Conservation (phyloP, 2,888 invertebrate genomes). For the Andrena dorsata region DNA sequence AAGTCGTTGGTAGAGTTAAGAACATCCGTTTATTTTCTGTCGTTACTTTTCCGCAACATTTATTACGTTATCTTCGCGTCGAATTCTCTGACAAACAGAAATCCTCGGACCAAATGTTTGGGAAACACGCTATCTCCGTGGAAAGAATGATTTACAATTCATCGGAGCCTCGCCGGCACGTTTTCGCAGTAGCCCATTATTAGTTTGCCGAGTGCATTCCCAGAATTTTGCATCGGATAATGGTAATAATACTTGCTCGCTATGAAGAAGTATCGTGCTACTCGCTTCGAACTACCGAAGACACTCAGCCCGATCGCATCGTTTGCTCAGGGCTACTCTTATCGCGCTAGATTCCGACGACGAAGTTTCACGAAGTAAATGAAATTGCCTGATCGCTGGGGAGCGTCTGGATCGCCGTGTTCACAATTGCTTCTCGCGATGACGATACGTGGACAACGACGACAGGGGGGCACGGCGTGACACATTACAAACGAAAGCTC, state of each 20-base stretch:
- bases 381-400: background rate
- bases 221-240: too few relatives aligned
- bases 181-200: background rate
- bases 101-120: background rate
- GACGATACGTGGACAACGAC: background rate
- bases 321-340: background rate
- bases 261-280: background rate
- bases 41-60: background rate
- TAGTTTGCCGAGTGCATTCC: too few relatives aligned
- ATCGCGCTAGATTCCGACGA: background rate
- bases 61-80: background rate
- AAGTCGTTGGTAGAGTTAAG: constrained; percentile 8
- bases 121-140: background rate
- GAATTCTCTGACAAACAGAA: background rate
- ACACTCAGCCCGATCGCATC: background rate
- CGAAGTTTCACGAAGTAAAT: background rate
- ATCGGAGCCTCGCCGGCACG: background rate
- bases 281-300: background rate
- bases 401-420: background rate
- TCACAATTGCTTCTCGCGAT: constrained; percentile 2
- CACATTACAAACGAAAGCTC: background rate
- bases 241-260: background rate
- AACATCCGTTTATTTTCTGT: background rate
- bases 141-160: background rate
- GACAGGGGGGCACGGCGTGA: background rate